phyloP scores from a whole-genome alignment of 1,140 invertebrate genomes.

The Acromyrmex heyeri region DNA sequence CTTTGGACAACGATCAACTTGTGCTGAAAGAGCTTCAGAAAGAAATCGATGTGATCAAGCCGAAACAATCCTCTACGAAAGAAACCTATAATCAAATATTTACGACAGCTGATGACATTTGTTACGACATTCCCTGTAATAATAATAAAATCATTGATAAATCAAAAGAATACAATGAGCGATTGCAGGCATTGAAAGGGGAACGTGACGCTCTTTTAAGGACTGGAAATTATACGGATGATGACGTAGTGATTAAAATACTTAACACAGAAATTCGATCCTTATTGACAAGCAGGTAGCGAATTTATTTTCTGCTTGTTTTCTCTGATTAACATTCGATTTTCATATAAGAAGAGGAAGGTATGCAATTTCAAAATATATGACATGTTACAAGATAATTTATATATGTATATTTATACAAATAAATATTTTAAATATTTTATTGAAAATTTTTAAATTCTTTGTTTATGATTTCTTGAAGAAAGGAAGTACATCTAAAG shows the following conservation, averaged over 20 bases:
- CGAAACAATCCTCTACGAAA: slow-evolving; percentile 73
- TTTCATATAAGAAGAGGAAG: not conserved
- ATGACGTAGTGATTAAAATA: slow-evolving; percentile 83
- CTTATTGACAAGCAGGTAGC: slow-evolving; percentile 71
- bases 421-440: slow-evolving; percentile 66
- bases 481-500: slow-evolving; percentile 14
- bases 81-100: slow-evolving; percentile 68
- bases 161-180: slow-evolving; percentile 76
- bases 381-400: slow-evolving; percentile 20
- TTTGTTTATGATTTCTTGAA: not conserved
- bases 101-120: slow-evolving; percentile 62
- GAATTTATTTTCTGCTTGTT: slow-evolving; percentile 22
- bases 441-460: slow-evolving; percentile 7
- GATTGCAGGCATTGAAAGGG: slow-evolving; percentile 77
- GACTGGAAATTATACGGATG: slow-evolving; percentile 83
- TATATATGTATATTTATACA: slow-evolving; percentile 48
- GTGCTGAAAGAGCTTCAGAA: slow-evolving; percentile 80
- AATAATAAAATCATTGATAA: slow-evolving; percentile 46
- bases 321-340: not conserved
- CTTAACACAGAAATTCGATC: slow-evolving; percentile 82
- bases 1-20: slow-evolving; percentile 80
- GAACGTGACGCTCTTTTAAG: slow-evolving; percentile 81
- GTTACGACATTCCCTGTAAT: slow-evolving; percentile 60
- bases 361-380: slow-evolving; percentile 23
- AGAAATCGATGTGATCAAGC: slow-evolving; percentile 80